These are phyloP conservation scores for Pseudorhiza aurosa DNA, from an alignment of 30 jellyfish, hydroid and myxozoan species.

Conservation along the genomic window DNA sequence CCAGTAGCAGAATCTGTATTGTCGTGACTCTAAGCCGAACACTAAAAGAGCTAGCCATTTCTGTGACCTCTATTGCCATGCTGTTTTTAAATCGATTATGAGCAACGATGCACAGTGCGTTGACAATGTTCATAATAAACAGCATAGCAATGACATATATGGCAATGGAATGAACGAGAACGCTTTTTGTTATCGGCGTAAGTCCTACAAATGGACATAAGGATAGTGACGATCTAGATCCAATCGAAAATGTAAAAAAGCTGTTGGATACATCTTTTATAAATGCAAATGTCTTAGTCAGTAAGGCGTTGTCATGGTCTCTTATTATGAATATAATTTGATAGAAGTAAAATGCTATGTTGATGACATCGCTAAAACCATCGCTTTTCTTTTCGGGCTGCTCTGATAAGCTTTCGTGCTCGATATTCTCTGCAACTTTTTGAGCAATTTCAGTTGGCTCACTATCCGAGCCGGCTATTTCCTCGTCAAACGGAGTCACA, in stretches of 20 bases:
- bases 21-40: constrained; percentile 93
- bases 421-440: not conserved
- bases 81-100: no score
- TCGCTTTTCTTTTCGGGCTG: constrained; percentile 24
- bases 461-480: not conserved
- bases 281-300: constrained; percentile 45
- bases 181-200: constrained; percentile 80
- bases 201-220: constrained; percentile 80
- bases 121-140: constrained; percentile 32
- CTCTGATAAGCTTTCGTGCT: not conserved
- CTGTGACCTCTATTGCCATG: not conserved
- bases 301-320: constrained; percentile 74
- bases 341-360: constrained; percentile 81
- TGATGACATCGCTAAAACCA: constrained; percentile 72
- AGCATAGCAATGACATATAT: constrained; percentile 70
- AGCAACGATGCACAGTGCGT: not conserved
- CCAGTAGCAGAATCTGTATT: constrained; percentile 73
- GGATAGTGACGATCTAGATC: constrained; percentile 46
- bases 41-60: constrained; percentile 22
- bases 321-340: constrained; percentile 86
- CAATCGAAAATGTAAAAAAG: constrained; percentile 87
- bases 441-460: not conserved
- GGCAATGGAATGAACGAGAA: constrained; percentile 81
- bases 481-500: not conserved
- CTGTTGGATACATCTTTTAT: constrained; percentile 78